phyloP scores from a whole-genome alignment of 2,113 vertebrate species.

The Corvus cornix region DNA sequence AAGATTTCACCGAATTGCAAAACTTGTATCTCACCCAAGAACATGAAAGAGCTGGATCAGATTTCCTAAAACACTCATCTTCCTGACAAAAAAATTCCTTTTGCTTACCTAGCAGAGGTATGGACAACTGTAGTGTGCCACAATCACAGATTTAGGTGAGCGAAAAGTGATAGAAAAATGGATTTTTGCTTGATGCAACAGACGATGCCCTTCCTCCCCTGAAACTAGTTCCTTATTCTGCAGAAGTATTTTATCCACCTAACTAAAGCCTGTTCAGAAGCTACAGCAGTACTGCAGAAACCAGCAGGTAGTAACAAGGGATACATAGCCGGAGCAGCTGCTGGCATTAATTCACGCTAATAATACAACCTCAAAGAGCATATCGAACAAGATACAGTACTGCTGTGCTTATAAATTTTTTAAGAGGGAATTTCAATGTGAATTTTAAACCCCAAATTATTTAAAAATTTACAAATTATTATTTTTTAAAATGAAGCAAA shows the following conservation, averaged over 20 bases:
- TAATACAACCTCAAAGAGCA: constrained; percentile 66
- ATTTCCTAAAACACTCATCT: not conserved
- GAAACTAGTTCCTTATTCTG: constrained; percentile 18
- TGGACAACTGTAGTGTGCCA: not conserved
- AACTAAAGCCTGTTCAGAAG: not conserved
- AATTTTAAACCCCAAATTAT: constrained; percentile 48
- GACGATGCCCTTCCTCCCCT: not conserved
- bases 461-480: constrained; percentile 63
- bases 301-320: constrained; percentile 46
- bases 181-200: not conserved
- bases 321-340: constrained; percentile 22
- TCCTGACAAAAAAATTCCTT: not conserved
- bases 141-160: not conserved
- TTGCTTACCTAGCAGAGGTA: not conserved
- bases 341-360: constrained; percentile 60
- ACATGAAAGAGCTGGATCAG: not conserved
- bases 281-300: constrained; percentile 8
- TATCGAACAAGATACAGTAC: constrained; percentile 48
- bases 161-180: not conserved
- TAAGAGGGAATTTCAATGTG: constrained; percentile 54
- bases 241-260: not conserved
- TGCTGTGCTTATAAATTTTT: constrained; percentile 58
- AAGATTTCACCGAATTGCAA: constrained; percentile 40
- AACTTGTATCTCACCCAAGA: not conserved
- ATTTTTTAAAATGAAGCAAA: constrained; percentile 42